Evolutionary conservation across 1,140 invertebrate genomes (phyloP).

Genomic region (Plodia interpunctella): DNA sequence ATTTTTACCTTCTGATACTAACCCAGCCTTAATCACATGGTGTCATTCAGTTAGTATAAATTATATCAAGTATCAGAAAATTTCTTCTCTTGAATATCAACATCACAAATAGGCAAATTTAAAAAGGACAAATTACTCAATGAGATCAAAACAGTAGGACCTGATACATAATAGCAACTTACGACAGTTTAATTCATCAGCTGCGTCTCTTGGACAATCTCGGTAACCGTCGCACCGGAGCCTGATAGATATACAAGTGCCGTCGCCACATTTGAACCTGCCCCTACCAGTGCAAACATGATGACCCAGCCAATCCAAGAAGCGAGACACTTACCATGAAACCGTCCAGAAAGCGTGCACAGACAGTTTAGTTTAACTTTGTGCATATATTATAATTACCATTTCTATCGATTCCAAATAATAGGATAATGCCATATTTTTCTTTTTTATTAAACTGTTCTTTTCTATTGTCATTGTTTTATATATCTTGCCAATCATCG

Average conservation of each 20-base stretch:
- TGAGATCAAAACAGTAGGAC: background rate
- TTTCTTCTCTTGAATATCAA: too few species aligned
- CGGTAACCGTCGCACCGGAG: conserved; percentile 76
- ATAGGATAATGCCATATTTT: too few species aligned
- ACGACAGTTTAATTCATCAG: conserved; percentile 79
- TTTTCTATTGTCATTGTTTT: too few species aligned
- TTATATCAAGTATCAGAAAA: too few species aligned
- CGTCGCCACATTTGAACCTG: conserved; percentile 78
- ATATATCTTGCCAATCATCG: too few species aligned
- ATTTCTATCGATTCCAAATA: too few species aligned
- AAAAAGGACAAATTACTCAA: background rate
- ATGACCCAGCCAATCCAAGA: conserved; percentile 50
- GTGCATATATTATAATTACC: background rate
- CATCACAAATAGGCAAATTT: too few species aligned
- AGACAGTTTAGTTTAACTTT: conserved; percentile 16
- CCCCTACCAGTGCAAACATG: conserved; percentile 59
- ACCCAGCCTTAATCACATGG: too few species aligned
- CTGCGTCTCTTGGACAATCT: conserved; percentile 78
- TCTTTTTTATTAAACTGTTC: too few species aligned
- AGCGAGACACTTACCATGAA: conserved; percentile 54
- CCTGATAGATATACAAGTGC: conserved; percentile 84
- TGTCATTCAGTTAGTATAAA: too few species aligned
- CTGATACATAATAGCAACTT: conserved; percentile 42
- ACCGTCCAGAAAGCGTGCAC: conserved; percentile 33
- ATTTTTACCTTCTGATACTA: too few species aligned